Conservation (phyloP, 1,140 invertebrate species). For the Neodiprion fabricii region DNA sequence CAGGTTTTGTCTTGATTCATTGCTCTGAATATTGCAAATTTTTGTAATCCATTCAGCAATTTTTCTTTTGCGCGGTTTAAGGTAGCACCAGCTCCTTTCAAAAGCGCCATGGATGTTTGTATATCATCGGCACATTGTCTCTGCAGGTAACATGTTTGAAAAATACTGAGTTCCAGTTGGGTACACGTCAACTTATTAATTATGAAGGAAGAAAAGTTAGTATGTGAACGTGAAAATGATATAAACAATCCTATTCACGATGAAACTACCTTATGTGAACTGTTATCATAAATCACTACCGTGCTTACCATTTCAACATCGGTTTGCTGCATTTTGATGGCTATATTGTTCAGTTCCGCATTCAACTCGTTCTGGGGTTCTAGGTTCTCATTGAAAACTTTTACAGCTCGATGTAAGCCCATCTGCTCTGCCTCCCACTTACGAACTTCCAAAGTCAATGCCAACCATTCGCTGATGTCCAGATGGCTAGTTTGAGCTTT, state of each 20-base stretch:
- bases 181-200: too few relatives aligned
- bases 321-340: slow-evolving; percentile 36
- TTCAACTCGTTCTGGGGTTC: slow-evolving; percentile 18
- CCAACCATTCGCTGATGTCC: slow-evolving; percentile 45
- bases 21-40: slow-evolving; percentile 33
- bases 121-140: slow-evolving; percentile 34
- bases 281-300: slow-evolving; percentile 12
- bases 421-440: slow-evolving; percentile 41
- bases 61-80: slow-evolving; percentile 37
- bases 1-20: slow-evolving; percentile 31
- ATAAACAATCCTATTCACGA: too few relatives aligned
- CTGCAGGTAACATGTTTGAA: slow-evolving; percentile 29
- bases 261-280: not conserved
- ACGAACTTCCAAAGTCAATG: slow-evolving; percentile 41
- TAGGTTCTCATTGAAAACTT: slow-evolving; percentile 33
- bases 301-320: slow-evolving; percentile 35
- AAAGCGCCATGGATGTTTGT: slow-evolving; percentile 38
- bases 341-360: slow-evolving; percentile 30
- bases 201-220: too few relatives aligned
- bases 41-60: slow-evolving; percentile 34
- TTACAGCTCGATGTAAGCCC: slow-evolving; percentile 42
- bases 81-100: slow-evolving; percentile 34
- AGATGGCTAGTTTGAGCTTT: slow-evolving; percentile 6
- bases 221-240: too few relatives aligned
- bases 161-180: not conserved